These are phyloP conservation scores for Coleophora flavipennella DNA, from an alignment of 2,888 invertebrate species.

Conservation along the genomic window DNA sequence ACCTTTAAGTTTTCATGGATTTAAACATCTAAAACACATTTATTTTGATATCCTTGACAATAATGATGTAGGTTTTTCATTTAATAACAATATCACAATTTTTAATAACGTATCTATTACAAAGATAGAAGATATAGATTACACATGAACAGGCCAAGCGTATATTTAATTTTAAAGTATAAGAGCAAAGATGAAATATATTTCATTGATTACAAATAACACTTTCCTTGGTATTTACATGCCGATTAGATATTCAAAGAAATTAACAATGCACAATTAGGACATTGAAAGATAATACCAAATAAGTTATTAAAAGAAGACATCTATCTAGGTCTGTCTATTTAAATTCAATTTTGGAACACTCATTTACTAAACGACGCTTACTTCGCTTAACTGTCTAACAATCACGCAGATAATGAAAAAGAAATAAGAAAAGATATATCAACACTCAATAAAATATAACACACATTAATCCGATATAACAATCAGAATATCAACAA, in stretches of 20 bases:
- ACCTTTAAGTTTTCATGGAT: too few species aligned
- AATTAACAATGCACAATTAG: constrained; percentile 43
- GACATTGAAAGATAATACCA: constrained; percentile 47
- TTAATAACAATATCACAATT: constrained; percentile 72
- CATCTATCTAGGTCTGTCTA: constrained; percentile 47
- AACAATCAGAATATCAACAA: constrained; percentile 50
- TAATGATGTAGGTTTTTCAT: constrained; percentile 43
- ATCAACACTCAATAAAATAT: constrained; percentile 29
- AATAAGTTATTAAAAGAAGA: constrained; percentile 27
- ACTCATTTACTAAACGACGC: constrained; percentile 55
- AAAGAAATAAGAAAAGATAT: constrained; percentile 27
- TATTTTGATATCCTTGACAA: constrained; percentile 45
- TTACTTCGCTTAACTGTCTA: constrained; percentile 38
- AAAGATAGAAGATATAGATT: constrained; percentile 61
- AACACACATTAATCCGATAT: constrained; percentile 41
- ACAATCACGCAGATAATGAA: constrained; percentile 47
- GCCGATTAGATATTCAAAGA: constrained; percentile 28
- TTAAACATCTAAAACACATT: constrained; percentile 28
- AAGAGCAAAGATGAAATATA: constrained; percentile 54
- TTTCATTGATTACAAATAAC: constrained; percentile 35
- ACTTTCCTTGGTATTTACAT: constrained; percentile 47
- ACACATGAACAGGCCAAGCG: constrained; percentile 67
- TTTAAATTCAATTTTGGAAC: constrained; percentile 52
- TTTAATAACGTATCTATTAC: constrained; percentile 62
- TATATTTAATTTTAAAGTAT: constrained; percentile 38